A percentile compares a stretch with the other conserved stretches of the same genome.
phyloP scores from a whole-genome alignment of 2,888 invertebrate species.

The Tachina fera region DNA sequence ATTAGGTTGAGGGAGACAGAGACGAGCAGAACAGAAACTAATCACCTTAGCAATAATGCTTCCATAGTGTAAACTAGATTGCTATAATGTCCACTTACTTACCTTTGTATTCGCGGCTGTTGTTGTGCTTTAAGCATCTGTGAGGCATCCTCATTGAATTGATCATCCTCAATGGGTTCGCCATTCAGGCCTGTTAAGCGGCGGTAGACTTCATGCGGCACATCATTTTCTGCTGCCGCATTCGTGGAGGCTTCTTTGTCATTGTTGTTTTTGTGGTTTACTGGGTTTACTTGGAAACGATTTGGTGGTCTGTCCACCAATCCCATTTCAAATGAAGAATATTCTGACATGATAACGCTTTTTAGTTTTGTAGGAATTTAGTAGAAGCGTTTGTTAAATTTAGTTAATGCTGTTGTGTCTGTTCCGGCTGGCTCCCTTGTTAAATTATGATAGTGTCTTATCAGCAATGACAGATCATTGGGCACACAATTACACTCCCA shows the following conservation, averaged over 20 bases:
- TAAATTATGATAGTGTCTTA: constrained; percentile 13
- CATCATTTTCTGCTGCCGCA: constrained; percentile 70
- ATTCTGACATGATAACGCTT: constrained; percentile 79
- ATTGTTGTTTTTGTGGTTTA: constrained; percentile 79
- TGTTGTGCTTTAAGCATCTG: constrained; percentile 79
- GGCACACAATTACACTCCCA: neutral
- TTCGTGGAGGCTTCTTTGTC: constrained; percentile 68
- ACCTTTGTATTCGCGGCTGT: constrained; percentile 80
- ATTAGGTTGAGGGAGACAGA: too few relatives aligned
- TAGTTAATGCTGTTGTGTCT: neutral
- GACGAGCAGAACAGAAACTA: too few relatives aligned
- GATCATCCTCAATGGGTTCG: constrained; percentile 81
- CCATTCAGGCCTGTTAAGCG: constrained; percentile 80
- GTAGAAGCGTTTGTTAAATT: neutral
- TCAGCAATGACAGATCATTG: constrained; percentile 7
- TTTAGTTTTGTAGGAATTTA: neutral
- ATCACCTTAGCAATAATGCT: too few relatives aligned
- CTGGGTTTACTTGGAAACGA: constrained; percentile 83
- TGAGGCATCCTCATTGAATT: constrained; percentile 80
- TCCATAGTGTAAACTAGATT: too few relatives aligned
- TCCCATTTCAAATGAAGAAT: constrained; percentile 81
- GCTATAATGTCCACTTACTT: constrained; percentile 58
- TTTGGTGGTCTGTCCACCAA: constrained; percentile 82
- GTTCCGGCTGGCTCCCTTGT: neutral
- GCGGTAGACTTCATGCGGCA: constrained; percentile 80